Base-by-base conservation (phyloP, 2,113 vertebrate genomes). In the Bombycilla garrulus region DNA sequence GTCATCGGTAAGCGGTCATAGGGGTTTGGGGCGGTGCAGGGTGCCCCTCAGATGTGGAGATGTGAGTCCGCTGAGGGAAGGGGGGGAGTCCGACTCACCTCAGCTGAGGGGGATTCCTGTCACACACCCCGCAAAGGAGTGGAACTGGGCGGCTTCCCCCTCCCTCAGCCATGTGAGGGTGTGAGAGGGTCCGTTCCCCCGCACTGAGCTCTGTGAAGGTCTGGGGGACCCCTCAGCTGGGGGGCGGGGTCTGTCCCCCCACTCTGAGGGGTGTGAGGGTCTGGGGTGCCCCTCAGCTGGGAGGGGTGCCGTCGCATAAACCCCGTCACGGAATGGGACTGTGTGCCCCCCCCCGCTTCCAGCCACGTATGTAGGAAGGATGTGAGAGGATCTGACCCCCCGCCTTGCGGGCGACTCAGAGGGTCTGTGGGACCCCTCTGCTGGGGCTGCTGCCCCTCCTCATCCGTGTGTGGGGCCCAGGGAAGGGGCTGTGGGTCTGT, bases 1-100 rank as follows among this genome's bases (percentile, higher is more conserved):
- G 99, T 99, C 96, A 99, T 99, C 96, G 99, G 99, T 99, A 97
- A 98, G 99, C 98, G 36, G 79, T 38, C 64, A 18, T n/a, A 48
- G 48, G n/a, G 54, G 19, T 7, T 7, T 24, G 42, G 26, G 16
- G 18, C 26, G 12, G 9, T 25, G 20, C 11, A 19, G 64, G 57
- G 25, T 24, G 31, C 26, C 28, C 15, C 44, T 38, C 23, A 19
- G 22, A 11, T 19, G 24, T 20, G 85, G 45, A 12, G 15, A 6
- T 19, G 36, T 33, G 42, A 26, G 9, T 31, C 8, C 8, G 7
- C 42, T 48, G 54, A 50, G 60, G 28, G 48, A 21, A 11, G 2
- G 23, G 9, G 23, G 9, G 31, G 6, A 6, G 2, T 62, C 15
- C 11, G 15, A 14, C 6, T 12, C 15, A 9, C 4, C 7, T 22